A percentile compares a stretch with the other conserved stretches of the same genome.
These are phyloP conservation scores for Hanleya hanleyi DNA, from an alignment of 2,888 invertebrate genomes.

Conservation along the genomic window DNA sequence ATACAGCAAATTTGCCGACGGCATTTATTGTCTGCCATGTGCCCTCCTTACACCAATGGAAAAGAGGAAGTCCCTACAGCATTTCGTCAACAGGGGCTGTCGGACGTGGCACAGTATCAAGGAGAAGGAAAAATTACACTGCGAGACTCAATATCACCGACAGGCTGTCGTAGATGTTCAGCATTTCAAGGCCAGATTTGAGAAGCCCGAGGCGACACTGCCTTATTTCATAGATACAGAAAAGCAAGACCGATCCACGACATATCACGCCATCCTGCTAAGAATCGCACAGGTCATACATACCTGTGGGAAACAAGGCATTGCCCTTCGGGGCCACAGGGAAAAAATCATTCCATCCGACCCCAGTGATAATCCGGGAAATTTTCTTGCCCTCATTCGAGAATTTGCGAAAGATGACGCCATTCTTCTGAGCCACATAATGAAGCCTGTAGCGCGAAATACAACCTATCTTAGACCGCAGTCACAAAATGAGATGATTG, in stretches of 20 bases:
- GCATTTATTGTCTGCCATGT: too few species aligned
- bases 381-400: slow-evolving; percentile 9
- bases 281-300: slow-evolving; percentile 7
- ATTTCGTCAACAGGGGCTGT: neutral
- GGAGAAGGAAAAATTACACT: neutral
- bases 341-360: slow-evolving; percentile 1
- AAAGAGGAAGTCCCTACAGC: neutral
- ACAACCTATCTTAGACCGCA: slow-evolving; percentile 4
- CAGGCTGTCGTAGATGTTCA: neutral
- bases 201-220: neutral
- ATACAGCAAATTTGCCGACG: too few species aligned
- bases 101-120: neutral
- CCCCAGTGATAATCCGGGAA: slow-evolving; percentile 3
- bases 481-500: slow-evolving; percentile 12
- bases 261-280: neutral
- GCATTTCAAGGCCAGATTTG: neutral
- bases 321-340: slow-evolving; percentile 12
- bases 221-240: neutral
- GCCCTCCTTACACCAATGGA: too few species aligned
- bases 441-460: neutral
- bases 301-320: slow-evolving; percentile 20
- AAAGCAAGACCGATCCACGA: neutral
- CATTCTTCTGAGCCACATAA: neutral
- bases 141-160: neutral
- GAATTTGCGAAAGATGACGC: slow-evolving; percentile 6